Percentiles rank a stretch among this genome's conserved stretches.
phyloP scores from a whole-genome alignment of 1,140 invertebrate species.

The Drosophila lacertosa region DNA sequence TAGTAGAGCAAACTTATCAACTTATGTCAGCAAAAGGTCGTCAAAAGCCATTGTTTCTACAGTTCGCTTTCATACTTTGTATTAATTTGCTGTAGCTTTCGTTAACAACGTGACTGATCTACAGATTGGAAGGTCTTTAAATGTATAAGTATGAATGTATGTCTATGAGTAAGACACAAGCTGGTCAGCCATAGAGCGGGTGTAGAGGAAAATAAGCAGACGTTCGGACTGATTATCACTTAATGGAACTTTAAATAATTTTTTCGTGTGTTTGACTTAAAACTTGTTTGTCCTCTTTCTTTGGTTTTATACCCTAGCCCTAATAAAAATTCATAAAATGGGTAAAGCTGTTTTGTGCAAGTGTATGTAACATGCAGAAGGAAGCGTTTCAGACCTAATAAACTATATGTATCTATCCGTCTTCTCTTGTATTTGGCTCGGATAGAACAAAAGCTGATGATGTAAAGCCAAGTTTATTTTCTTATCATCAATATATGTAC shows the following conservation, averaged over 20 bases:
- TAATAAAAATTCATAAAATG: too few species aligned
- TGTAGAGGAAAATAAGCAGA: neutral
- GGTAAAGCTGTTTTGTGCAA: too few species aligned
- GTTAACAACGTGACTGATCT: conserved; percentile 49
- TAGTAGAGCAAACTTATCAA: conserved; percentile 66
- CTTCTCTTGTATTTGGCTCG: too few species aligned
- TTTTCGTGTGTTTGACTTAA: conserved; percentile 6
- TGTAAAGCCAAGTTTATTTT: too few species aligned
- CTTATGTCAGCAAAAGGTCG: conserved; percentile 66
- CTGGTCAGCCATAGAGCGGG: neutral
- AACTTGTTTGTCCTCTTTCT: neutral
- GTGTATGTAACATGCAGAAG: too few species aligned
- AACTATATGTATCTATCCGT: too few species aligned
- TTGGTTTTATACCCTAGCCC: neutral
- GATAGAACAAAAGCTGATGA: too few species aligned
- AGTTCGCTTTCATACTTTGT: conserved; percentile 50
- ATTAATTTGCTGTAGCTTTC: conserved; percentile 47
- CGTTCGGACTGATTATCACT: neutral
- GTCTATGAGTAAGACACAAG: conserved; percentile 13
- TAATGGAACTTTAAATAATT: conserved; percentile 28
- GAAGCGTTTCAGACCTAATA: too few species aligned
- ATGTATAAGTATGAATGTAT: conserved; percentile 8
- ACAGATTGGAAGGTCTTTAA: conserved; percentile 2
- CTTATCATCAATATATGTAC: too few species aligned
- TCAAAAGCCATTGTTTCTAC: conserved; percentile 19